Conservation (phyloP, 2,888 invertebrate species). For the Cataglyphis livida region DNA sequence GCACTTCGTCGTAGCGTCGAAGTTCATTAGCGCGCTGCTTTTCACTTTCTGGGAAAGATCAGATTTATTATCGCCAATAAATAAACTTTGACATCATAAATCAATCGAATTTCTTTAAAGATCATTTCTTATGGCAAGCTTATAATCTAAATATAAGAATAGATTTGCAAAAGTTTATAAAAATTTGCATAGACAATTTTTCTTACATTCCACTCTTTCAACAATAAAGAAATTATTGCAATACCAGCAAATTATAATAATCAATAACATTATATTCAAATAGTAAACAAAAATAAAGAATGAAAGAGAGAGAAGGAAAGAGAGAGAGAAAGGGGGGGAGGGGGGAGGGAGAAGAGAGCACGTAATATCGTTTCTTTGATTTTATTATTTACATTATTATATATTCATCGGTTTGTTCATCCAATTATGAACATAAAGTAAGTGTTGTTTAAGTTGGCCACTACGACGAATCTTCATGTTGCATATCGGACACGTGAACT, state of each 20-base stretch:
- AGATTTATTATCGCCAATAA: background rate
- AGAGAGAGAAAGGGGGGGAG: background rate
- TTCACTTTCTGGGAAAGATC: background rate
- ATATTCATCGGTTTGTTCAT: background rate
- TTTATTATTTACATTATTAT: slow-evolving; percentile 17
- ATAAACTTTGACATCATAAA: background rate
- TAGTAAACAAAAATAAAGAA: background rate
- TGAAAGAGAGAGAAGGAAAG: background rate
- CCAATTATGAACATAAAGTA: slow-evolving; percentile 23
- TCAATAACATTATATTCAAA: background rate
- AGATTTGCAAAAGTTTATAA: background rate
- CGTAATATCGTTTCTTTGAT: background rate
- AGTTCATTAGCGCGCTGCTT: background rate
- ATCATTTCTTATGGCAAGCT: background rate
- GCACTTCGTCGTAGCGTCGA: background rate
- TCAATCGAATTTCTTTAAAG: background rate
- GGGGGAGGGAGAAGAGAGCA: background rate
- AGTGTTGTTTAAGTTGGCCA: slow-evolving; percentile 81
- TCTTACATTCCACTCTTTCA: background rate
- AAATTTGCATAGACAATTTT: background rate
- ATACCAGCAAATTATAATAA: background rate
- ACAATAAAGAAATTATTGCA: background rate
- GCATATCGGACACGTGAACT: slow-evolving; percentile 81
- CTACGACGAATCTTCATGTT: slow-evolving; percentile 79
- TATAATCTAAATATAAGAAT: background rate